phyloP scores from a whole-genome alignment of 2,113 vertebrate genomes.

The Ceyx melanurus region DNA sequence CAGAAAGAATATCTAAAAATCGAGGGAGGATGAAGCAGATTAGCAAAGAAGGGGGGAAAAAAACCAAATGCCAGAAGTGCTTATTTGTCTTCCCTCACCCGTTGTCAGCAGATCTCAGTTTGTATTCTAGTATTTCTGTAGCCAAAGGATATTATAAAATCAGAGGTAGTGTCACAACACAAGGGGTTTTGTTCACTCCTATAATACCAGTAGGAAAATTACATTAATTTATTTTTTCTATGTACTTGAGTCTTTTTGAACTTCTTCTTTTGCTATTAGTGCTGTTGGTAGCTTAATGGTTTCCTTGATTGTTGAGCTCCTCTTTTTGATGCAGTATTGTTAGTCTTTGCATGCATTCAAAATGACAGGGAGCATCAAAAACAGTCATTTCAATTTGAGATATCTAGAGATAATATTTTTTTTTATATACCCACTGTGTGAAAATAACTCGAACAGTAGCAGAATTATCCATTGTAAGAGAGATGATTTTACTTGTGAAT shows the following conservation, averaged over 20 bases:
- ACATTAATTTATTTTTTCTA: neutral
- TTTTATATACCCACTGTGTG: conserved; percentile 35
- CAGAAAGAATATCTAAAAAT: neutral
- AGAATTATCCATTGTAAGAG: conserved; percentile 11
- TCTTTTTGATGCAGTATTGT: conserved; percentile 30
- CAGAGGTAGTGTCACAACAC: neutral
- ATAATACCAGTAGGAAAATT: neutral
- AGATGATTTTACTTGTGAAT: conserved; percentile 51
- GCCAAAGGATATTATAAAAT: neutral
- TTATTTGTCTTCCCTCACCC: neutral
- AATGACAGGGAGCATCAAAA: neutral
- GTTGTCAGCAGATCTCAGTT: neutral
- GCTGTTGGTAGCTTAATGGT: neutral
- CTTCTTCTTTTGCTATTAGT: conserved; percentile 1
- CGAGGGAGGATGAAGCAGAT: neutral
- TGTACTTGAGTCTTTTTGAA: neutral
- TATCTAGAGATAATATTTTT: neutral
- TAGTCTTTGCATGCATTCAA: conserved; percentile 20
- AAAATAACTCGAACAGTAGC: conserved; percentile 42
- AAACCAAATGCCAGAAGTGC: neutral
- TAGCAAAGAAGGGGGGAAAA: neutral
- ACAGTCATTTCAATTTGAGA: conserved; percentile 22
- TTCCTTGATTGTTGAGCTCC: conserved; percentile 31
- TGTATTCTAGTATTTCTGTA: conserved; percentile 3
- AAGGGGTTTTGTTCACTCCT: neutral